A percentile compares a stretch with the other conserved stretches of the same genome.
Evolutionary conservation across 2,797 vertebrate species (phyloP).

Genomic region (Scyliorhinus canicula): DNA sequence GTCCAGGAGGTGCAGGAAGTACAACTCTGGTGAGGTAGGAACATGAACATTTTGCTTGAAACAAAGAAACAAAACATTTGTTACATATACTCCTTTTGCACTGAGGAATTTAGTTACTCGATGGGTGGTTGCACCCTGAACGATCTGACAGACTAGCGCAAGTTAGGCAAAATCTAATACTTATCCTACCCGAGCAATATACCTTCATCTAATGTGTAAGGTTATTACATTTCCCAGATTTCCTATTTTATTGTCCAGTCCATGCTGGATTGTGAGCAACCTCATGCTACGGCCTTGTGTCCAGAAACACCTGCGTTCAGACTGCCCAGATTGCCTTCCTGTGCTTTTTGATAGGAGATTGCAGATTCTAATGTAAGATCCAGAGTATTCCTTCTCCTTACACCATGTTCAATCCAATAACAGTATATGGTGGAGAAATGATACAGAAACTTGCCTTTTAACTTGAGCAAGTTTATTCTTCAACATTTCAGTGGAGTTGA

Average conservation of each 20-base stretch:
- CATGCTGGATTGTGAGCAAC: neutral
- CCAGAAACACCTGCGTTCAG: neutral
- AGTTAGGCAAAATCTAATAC: neutral
- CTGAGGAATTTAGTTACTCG: neutral
- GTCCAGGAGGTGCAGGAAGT: conserved; percentile 81
- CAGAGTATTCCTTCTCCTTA: neutral
- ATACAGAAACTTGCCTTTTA: too few species aligned
- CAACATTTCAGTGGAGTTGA: too few species aligned
- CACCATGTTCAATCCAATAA: too few species aligned
- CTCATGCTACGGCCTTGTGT: neutral
- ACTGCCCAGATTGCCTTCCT: neutral
- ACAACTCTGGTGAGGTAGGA: conserved; percentile 86
- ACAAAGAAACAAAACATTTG: neutral
- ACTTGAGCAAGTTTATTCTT: too few species aligned
- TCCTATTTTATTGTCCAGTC: neutral
- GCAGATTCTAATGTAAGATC: neutral
- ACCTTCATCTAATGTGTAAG: neutral
- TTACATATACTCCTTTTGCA: neutral
- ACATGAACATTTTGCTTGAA: neutral
- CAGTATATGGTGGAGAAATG: too few species aligned
- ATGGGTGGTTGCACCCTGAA: neutral
- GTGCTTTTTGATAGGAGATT: neutral
- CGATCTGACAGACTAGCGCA: neutral
- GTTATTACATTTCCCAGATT: neutral
- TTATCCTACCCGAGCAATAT: too few species aligned